These are phyloP conservation scores for Pomatorhinus ruficollis DNA, from an alignment of 2,113 vertebrate species.

Conservation along the genomic window DNA sequence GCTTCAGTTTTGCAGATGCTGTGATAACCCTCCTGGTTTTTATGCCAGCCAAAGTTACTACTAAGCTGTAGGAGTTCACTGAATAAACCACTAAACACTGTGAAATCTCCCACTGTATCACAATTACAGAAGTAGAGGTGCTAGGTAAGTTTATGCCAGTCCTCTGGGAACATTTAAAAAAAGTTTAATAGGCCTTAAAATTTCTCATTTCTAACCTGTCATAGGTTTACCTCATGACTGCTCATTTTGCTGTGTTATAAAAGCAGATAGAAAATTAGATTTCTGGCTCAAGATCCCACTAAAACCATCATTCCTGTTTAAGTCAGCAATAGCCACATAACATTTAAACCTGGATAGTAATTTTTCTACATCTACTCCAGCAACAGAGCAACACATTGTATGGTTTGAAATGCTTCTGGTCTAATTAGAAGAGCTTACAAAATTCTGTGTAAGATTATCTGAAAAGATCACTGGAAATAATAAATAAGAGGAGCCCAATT, in stretches of 20 bases:
- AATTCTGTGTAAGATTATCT: not conserved
- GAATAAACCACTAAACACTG: not conserved
- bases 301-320: not conserved
- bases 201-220: slow-evolving; percentile 56
- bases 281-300: slow-evolving; percentile 6
- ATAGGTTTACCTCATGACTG: slow-evolving; percentile 11
- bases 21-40: not conserved
- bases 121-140: slow-evolving; percentile 8
- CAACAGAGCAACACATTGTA: not conserved
- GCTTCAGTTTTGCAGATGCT: not conserved
- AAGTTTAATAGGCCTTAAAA: slow-evolving; percentile 53
- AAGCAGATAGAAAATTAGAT: slow-evolving; percentile 11
- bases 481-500: not conserved
- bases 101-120: not conserved
- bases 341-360: not conserved
- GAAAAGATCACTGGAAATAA: slow-evolving; percentile 1
- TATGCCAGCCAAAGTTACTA: not conserved
- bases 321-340: not conserved
- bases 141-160: slow-evolving; percentile 16
- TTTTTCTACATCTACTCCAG: not conserved
- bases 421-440: slow-evolving; percentile 24
- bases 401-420: not conserved
- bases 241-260: slow-evolving; percentile 41
- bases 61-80: not conserved
- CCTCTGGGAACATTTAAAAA: slow-evolving; percentile 28